phyloP scores from a whole-genome alignment of 2,888 invertebrate species.

The Dryadula phaetusa region DNA sequence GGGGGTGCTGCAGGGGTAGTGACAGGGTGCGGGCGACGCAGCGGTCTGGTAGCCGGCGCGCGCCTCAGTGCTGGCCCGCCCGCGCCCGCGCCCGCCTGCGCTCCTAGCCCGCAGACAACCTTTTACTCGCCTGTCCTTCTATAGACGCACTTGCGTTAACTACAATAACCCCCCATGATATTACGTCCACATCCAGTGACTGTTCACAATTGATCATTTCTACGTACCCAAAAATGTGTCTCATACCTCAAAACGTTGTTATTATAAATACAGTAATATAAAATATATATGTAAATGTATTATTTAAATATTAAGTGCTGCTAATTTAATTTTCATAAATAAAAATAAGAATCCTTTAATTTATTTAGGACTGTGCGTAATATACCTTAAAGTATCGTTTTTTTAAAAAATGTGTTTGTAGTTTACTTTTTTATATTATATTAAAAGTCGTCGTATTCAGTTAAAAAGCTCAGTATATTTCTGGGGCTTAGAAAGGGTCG shows the following conservation, averaged over 20 bases:
- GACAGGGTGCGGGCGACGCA: constrained; percentile 47
- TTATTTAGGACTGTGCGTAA: background rate
- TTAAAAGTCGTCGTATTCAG: constrained; percentile 1
- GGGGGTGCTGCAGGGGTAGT: constrained; percentile 28
- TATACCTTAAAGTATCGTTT: background rate
- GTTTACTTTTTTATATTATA: background rate
- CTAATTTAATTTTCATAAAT: background rate
- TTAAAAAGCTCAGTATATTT: constrained; percentile 46
- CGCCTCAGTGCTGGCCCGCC: constrained; percentile 80
- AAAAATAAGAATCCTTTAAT: background rate
- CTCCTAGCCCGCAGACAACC: constrained; percentile 74
- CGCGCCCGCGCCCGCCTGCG: constrained; percentile 80
- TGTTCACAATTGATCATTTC: background rate
- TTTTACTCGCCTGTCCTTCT: constrained; percentile 62
- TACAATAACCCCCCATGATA: constrained; percentile 46
- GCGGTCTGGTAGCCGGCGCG: constrained; percentile 69
- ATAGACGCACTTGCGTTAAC: constrained; percentile 65
- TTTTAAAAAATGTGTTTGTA: constrained; percentile 13
- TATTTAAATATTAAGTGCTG: constrained; percentile 1
- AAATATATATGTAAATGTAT: background rate
- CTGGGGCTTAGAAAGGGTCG: constrained; percentile 58
- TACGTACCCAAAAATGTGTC: constrained; percentile 31
- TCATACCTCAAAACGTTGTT: constrained; percentile 15
- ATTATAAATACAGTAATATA: constrained; percentile 5
- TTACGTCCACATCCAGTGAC: constrained; percentile 30